Percentiles rank a stretch among this genome's conserved stretches.
phyloP scores from a whole-genome alignment of 1,140 invertebrate species.

The Samia ricini region DNA sequence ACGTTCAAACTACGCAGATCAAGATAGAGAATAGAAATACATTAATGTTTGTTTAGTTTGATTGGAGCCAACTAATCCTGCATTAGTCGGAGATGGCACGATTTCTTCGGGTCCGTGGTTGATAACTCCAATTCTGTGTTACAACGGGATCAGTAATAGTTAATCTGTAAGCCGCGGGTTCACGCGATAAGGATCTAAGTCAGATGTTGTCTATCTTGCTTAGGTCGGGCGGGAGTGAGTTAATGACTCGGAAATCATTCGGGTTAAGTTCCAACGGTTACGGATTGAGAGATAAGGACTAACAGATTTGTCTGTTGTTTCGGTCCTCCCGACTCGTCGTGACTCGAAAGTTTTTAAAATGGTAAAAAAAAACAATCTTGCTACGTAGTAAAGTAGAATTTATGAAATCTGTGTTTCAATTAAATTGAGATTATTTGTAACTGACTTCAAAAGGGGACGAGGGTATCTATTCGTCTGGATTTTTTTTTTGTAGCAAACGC shows the following conservation, averaged over 20 bases:
- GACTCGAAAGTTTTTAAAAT: conserved; percentile 13
- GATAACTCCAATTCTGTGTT: conserved; percentile 67
- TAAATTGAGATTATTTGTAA: background rate
- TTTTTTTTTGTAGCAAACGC: too few relatives aligned
- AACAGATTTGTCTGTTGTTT: conserved; percentile 70
- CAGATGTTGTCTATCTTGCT: conserved; percentile 74
- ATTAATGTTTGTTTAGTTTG: conserved; percentile 75
- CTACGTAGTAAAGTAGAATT: background rate
- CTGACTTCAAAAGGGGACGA: too few relatives aligned
- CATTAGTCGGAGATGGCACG: conserved; percentile 68
- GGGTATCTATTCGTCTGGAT: too few relatives aligned
- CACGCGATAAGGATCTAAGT: conserved; percentile 70
- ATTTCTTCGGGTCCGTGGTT: conserved; percentile 69
- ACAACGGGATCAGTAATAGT: conserved; percentile 44
- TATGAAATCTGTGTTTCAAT: background rate
- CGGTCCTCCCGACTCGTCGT: conserved; percentile 27
- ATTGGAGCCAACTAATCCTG: conserved; percentile 67
- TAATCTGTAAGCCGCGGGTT: conserved; percentile 69
- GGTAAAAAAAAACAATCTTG: background rate
- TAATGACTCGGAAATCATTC: conserved; percentile 75
- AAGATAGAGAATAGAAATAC: conserved; percentile 69
- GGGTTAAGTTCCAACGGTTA: conserved; percentile 64
- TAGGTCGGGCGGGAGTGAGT: conserved; percentile 61
- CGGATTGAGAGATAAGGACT: conserved; percentile 72
- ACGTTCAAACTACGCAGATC: conserved; percentile 49